Conservation (phyloP, 2,113 vertebrate species). For the Pao palembangensis region DNA sequence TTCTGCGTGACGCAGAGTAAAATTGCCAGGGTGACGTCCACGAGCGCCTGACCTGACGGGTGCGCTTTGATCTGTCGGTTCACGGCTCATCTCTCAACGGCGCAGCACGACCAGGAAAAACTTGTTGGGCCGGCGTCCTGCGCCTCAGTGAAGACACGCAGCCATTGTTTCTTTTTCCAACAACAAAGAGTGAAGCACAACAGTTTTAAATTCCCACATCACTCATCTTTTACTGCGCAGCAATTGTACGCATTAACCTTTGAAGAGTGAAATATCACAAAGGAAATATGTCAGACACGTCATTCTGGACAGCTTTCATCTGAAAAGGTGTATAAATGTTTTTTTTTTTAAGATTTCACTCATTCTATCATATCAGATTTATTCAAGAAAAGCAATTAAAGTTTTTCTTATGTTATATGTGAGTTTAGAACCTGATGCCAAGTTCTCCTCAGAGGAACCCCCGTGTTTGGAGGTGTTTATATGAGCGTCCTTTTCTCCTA, state of each 20-base stretch:
- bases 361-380: too few species aligned
- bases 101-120: constrained; percentile 50
- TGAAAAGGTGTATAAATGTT: background rate
- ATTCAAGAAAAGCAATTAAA: too few species aligned
- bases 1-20: constrained; percentile 41
- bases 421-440: too few species aligned
- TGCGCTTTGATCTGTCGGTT: constrained; percentile 47
- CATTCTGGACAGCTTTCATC: too few species aligned
- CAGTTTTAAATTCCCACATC: background rate
- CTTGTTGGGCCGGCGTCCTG: constrained; percentile 45
- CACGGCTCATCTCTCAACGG: constrained; percentile 44
- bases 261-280: too few species aligned
- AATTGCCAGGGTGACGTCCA: constrained; percentile 41
- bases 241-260: background rate
- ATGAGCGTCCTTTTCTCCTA: too few species aligned
- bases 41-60: constrained; percentile 43
- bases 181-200: too few species aligned
- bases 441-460: too few species aligned
- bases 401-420: too few species aligned
- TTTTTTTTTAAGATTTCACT: too few species aligned
- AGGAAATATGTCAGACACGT: too few species aligned
- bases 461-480: too few species aligned
- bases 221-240: background rate
- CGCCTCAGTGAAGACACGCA: constrained; percentile 1
- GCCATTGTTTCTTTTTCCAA: background rate